Base-by-base conservation (phyloP, 2,113 vertebrate species). In the Ammodytes marinus region DNA sequence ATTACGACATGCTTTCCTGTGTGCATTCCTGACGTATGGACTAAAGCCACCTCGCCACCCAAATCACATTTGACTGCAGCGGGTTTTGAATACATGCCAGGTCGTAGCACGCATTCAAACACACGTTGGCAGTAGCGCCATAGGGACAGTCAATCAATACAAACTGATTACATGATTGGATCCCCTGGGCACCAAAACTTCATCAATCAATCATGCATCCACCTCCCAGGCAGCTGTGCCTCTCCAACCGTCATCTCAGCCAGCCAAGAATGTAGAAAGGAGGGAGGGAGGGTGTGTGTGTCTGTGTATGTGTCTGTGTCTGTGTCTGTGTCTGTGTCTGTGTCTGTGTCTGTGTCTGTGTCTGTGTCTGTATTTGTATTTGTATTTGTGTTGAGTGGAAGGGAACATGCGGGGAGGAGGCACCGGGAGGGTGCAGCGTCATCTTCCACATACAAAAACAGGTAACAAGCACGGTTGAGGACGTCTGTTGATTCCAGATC, bases 161-260 rank as follows among this genome's bases (percentile, higher is more conserved):
- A 65, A 81, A 86, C 89, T 92, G 92, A 94, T 93, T 92, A 91
- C 88, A 91, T 92, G 89, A 93, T 92, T 93, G 91, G 85, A 91
- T 93, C 91, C 90, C 92, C 79, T 74, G 89, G 85, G 91, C 84
- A 72, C 80, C 64, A 63, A 92, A 93, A 89, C 86, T 87, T 90
- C 88, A 91, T 91, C 92, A 90, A 87, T 94, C 92, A 87, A 88
- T 94, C 92, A 92, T 40, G 61, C 82, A 86, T 91, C 83, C 85
- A 88, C 82, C 89, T 88, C 90, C 66, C 82, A 86, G 88, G 85
- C 88, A 89, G 87, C 84, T 88, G 79, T 46, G 79, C 50, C 83
- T 80, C 84, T 84, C 83, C 69, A 81, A 58, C 74, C 66, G 27
- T 75, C 74, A 77, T 58, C 67, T 50, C 69, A 35, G 59, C 76